Percentiles rank a stretch among this genome's conserved stretches.
These are phyloP conservation scores for Furcula furcula DNA, from an alignment of 2,888 invertebrate species.

Conservation along the genomic window DNA sequence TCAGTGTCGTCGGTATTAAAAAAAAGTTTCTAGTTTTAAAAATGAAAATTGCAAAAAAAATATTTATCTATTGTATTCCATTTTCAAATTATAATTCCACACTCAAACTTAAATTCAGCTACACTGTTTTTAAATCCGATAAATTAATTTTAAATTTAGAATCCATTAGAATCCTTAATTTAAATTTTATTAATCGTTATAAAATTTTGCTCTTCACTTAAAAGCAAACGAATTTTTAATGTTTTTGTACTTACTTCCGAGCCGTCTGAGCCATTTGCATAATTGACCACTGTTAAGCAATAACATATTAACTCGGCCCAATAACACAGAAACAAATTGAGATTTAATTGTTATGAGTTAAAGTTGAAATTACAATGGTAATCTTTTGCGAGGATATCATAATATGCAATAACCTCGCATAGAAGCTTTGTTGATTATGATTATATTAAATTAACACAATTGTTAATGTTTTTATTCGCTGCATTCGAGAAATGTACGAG, in stretches of 20 bases:
- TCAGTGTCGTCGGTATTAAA: no score
- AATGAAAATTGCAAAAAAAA: no score
- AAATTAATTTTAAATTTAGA: not conserved
- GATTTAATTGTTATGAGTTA: not conserved
- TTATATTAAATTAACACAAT: not conserved
- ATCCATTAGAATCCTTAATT: not conserved
- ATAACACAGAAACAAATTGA: not conserved
- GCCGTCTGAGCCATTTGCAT: not conserved
- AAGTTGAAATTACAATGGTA: not conserved
- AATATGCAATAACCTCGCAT: not conserved
- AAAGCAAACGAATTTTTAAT: not conserved
- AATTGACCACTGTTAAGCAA: not conserved
- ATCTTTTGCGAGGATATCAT: not conserved
- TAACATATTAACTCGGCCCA: not conserved
- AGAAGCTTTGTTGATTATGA: not conserved
- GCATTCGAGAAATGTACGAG: no score
- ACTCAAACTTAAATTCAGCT: no score
- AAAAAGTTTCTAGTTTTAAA: no score
- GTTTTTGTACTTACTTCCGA: not conserved
- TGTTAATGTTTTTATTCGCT: not conserved
- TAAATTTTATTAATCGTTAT: not conserved
- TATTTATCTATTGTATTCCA: not conserved
- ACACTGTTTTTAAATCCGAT: no score
- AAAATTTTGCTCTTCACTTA: not conserved
- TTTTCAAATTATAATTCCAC: not conserved